Conservation (phyloP, 2,113 vertebrate genomes). For the Vulpes vulpes region DNA sequence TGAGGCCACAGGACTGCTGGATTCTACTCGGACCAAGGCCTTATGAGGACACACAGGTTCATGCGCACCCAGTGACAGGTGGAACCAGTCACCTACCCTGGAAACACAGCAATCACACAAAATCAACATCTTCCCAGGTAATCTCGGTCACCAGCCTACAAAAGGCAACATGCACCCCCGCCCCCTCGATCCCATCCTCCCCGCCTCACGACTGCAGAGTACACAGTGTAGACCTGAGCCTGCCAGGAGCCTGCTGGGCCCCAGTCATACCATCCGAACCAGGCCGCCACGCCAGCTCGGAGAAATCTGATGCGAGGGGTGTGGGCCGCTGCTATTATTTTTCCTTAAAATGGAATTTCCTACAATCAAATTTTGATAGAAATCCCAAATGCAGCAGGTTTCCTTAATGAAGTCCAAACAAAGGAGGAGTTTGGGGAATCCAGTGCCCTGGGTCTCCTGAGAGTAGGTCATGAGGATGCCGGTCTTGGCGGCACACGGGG, state of each 20-base stretch:
- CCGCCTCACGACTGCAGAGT: background rate
- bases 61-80: background rate
- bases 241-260: fast-evolving
- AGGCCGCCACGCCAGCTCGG: background rate
- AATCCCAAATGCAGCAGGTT: background rate
- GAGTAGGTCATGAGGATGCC: background rate
- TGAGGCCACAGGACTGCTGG: background rate
- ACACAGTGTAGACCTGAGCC: background rate
- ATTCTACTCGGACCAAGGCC: background rate
- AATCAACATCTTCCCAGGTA: background rate
- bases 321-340: background rate
- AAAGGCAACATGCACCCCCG: background rate
- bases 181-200: background rate
- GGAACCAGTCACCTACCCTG: background rate
- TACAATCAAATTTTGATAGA: background rate
- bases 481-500: fast-evolving
- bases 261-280: too few species aligned
- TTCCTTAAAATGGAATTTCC: background rate
- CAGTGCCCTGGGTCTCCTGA: background rate
- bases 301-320: background rate
- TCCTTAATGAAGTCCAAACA: background rate
- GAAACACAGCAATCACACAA: background rate
- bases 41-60: fast-evolving
- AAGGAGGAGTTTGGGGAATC: background rate
- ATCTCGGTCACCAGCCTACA: background rate